These are phyloP conservation scores for Chrysolina americana DNA, from an alignment of 2,888 invertebrate species.

Conservation along the genomic window DNA sequence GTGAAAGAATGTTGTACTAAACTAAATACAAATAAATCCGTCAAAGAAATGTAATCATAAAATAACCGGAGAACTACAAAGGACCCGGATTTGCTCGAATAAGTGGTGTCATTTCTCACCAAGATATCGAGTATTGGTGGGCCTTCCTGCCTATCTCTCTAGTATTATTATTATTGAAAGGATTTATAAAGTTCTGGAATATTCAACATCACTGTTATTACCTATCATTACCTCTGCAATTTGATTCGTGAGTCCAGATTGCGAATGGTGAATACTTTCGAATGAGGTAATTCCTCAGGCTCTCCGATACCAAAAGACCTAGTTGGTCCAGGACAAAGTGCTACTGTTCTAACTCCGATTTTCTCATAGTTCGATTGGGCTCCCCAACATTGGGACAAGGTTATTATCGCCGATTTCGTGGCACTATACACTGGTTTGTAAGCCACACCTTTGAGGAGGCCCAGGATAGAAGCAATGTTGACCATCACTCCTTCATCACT, in stretches of 20 bases:
- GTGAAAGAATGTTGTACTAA: no score
- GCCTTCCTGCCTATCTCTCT: no score
- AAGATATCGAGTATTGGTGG: no score
- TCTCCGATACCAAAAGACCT: background rate
- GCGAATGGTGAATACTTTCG: background rate
- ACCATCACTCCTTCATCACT: slow-evolving; percentile 36
- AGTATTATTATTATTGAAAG: no score
- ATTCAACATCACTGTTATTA: no score
- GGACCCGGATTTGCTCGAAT: no score
- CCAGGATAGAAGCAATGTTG: slow-evolving; percentile 36
- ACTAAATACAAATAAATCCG: no score
- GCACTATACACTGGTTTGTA: slow-evolving; percentile 35
- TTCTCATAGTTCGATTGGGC: slow-evolving; percentile 56
- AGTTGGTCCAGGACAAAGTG: slow-evolving; percentile 72
- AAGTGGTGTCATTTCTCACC: no score
- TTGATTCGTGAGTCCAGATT: background rate
- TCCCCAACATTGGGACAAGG: slow-evolving; percentile 37
- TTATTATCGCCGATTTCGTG: slow-evolving; percentile 39
- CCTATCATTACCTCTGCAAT: background rate
- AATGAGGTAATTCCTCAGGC: background rate
- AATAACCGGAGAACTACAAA: no score
- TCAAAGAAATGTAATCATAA: no score
- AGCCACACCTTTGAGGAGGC: slow-evolving; percentile 9
- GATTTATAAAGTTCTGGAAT: no score
- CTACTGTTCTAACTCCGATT: slow-evolving; percentile 67